Conservation (phyloP, 2,113 vertebrate species). For the Chloropsis hardwickii region DNA sequence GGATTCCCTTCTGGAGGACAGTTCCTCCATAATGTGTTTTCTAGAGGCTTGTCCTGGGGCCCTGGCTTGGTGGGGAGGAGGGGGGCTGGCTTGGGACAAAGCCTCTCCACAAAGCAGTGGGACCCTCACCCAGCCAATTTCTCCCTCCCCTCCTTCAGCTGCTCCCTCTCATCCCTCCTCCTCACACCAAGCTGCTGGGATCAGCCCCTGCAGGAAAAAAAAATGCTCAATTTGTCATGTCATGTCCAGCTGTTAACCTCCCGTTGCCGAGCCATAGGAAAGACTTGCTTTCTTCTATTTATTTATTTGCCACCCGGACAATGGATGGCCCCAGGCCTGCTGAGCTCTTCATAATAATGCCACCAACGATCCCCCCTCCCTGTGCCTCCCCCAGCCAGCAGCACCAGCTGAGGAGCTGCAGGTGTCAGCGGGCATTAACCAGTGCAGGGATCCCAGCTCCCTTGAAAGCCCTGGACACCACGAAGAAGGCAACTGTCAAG, state of each 20-base stretch:
- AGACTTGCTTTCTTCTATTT: conserved; percentile 89
- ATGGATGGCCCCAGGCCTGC: conserved; percentile 79
- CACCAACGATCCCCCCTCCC: conserved; percentile 72
- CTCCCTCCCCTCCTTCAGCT: conserved; percentile 45
- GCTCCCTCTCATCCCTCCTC: neutral
- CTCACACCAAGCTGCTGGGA: conserved; percentile 64
- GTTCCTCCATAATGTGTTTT: neutral
- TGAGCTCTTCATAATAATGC: conserved; percentile 83
- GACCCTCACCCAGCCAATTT: neutral
- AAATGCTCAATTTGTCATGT: conserved; percentile 90
- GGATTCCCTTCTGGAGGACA: neutral
- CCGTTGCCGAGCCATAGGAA: conserved; percentile 80
- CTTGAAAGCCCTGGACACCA: conserved; percentile 56
- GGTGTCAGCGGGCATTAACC: conserved; percentile 81
- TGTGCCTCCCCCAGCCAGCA: conserved; percentile 49
- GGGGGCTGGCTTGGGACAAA: neutral
- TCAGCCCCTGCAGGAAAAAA: conserved; percentile 74
- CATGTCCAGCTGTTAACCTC: conserved; percentile 95
- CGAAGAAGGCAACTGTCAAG: neutral
- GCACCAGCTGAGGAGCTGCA: conserved; percentile 75
- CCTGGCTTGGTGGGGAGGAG: neutral
- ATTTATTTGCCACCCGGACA: conserved; percentile 88
- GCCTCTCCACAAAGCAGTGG: neutral
- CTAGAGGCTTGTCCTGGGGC: neutral
- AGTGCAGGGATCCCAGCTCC: conserved; percentile 61